A percentile compares a stretch with the other conserved stretches of the same genome.
These are phyloP conservation scores for Ellobius talpinus DNA, from an alignment of 2,113 vertebrate genomes.

Conservation along the genomic window DNA sequence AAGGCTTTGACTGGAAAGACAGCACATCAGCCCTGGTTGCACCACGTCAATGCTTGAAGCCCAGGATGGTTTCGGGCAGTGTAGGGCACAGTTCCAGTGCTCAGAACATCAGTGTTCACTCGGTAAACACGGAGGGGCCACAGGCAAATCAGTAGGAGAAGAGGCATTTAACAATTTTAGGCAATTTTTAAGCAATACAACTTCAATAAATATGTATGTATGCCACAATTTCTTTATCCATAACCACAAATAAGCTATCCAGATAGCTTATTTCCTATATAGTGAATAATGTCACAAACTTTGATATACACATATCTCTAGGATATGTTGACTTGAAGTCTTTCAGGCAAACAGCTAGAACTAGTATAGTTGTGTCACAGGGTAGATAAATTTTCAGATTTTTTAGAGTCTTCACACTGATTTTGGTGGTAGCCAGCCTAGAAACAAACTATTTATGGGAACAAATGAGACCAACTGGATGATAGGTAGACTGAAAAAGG, in stretches of 20 bases:
- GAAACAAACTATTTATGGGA: background rate
- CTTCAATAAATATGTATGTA: background rate
- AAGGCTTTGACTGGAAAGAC: background rate
- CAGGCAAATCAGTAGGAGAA: background rate
- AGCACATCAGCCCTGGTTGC: rapidly evolving
- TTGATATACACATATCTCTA: background rate
- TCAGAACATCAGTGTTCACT: background rate
- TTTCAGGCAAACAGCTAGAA: background rate
- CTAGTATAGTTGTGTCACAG: background rate
- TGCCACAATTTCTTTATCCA: background rate
- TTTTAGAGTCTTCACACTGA: background rate
- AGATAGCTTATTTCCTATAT: background rate
- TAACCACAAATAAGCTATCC: no score
- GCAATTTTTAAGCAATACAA: background rate
- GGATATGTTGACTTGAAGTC: background rate
- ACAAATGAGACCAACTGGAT: no score
- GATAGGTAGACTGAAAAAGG: no score
- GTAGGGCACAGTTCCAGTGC: background rate
- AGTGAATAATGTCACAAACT: background rate
- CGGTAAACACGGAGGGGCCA: background rate
- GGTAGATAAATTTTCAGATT: background rate
- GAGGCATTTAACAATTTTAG: background rate
- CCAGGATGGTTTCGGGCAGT: background rate
- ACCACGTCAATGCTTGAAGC: background rate
- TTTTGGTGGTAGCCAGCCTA: background rate